These are phyloP conservation scores for Coregonus ussuriensis DNA, from an alignment of 2,797 vertebrate genomes.

Conservation along the genomic window DNA sequence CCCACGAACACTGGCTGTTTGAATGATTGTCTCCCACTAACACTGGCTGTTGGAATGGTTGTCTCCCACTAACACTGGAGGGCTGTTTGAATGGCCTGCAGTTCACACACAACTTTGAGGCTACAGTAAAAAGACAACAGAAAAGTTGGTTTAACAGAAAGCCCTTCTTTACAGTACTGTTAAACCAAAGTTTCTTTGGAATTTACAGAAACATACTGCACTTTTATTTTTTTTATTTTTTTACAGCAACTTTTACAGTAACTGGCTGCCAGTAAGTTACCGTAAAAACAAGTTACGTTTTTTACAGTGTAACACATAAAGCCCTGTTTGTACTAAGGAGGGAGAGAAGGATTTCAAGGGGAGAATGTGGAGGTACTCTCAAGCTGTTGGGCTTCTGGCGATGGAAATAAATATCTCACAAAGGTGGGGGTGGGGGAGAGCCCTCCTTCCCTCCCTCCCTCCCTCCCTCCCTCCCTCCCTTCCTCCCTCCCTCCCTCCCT, in stretches of 20 bases:
- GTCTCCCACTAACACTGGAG: no score
- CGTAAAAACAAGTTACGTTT: no score
- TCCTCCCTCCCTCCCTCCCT: neutral
- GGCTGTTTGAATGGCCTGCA: conserved; percentile 30
- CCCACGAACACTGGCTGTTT: no score
- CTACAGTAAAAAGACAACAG: conserved; percentile 9
- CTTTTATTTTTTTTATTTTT: neutral
- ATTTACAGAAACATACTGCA: no score
- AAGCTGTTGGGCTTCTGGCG: conserved; percentile 23
- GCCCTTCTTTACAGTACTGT: no score
- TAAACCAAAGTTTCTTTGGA: no score
- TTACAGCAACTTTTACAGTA: neutral
- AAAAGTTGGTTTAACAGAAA: neutral
- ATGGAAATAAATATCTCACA: conserved; percentile 56
- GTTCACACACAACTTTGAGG: conserved; percentile 51
- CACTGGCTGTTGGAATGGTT: no score
- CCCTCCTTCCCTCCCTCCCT: no score
- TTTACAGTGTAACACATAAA: no score
- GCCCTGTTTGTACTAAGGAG: no score
- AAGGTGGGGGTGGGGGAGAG: conserved; percentile 54
- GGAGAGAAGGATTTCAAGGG: neutral
- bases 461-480: neutral
- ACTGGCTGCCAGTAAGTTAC: no score
- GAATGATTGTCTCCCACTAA: no score
- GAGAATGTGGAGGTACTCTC: conserved; percentile 70